These are phyloP conservation scores for Carassius auratus DNA, from an alignment of 2,113 vertebrate genomes.

Conservation along the genomic window DNA sequence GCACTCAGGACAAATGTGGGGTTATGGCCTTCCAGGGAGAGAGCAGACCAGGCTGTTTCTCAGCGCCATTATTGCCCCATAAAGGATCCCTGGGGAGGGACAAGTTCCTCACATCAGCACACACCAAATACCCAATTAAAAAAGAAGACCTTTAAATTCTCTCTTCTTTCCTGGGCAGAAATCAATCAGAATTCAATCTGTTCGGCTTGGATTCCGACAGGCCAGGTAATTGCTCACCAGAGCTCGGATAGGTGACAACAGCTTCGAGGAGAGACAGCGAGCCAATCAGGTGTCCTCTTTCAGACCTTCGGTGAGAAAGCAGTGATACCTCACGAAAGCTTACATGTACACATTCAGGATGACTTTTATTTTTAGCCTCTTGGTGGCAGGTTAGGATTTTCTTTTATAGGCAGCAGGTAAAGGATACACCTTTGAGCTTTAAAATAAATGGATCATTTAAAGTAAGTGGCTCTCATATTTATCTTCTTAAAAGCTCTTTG, in stretches of 20 bases:
- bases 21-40: constrained; percentile 82
- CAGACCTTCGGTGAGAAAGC: constrained; percentile 66
- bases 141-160: constrained; percentile 82
- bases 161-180: constrained; percentile 79
- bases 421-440: constrained; percentile 49
- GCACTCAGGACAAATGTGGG: constrained; percentile 85
- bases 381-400: constrained; percentile 52
- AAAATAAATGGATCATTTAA: constrained; percentile 56
- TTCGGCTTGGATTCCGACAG: constrained; percentile 82
- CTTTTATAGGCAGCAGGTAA: constrained; percentile 51
- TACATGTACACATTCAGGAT: constrained; percentile 43
- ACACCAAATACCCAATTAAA: constrained; percentile 86
- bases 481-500: constrained; percentile 52
- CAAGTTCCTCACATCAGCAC: constrained; percentile 82
- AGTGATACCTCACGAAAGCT: constrained; percentile 49
- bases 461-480: constrained; percentile 58
- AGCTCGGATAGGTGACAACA: constrained; percentile 82
- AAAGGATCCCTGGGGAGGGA: constrained; percentile 79
- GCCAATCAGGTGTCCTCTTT: constrained; percentile 77
- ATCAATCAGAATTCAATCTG: constrained; percentile 86
- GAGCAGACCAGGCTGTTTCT: constrained; percentile 77
- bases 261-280: constrained; percentile 76
- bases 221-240: constrained; percentile 83
- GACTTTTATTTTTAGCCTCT: constrained; percentile 57
- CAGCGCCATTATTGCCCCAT: constrained; percentile 83